Conservation (phyloP, 2,888 invertebrate genomes). For the Torymus aiolomorphi region DNA sequence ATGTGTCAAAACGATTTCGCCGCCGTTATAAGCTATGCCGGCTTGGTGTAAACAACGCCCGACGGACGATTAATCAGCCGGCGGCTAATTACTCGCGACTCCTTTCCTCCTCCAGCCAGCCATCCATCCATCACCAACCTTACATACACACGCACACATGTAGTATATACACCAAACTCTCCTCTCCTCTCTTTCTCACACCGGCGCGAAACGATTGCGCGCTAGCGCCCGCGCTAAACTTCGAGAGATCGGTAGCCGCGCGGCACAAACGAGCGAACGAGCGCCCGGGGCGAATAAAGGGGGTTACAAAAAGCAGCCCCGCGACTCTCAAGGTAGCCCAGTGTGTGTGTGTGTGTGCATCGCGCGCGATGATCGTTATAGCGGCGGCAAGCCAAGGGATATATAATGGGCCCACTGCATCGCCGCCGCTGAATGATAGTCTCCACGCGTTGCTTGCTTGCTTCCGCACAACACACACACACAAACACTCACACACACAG, state of each 20-base stretch:
- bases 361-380: constrained; percentile 63
- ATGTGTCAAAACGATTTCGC: too few relatives aligned
- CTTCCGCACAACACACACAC: constrained; percentile 53
- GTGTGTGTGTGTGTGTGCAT: constrained; percentile 28
- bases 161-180: too few relatives aligned
- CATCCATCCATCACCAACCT: too few relatives aligned
- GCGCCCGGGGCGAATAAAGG: constrained; percentile 16
- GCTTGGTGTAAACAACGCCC: too few relatives aligned
- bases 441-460: constrained; percentile 51
- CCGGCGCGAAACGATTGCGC: not conserved
- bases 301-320: not conserved
- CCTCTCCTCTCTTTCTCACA: too few relatives aligned
- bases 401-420: constrained; percentile 64
- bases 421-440: constrained; percentile 66
- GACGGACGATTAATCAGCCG: not conserved
- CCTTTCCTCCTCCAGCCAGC: not conserved
- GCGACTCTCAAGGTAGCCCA: too few relatives aligned
- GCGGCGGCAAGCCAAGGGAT: constrained; percentile 58
- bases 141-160: too few relatives aligned
- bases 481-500: too few relatives aligned
- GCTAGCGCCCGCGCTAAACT: not conserved
- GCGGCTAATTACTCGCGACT: not conserved
- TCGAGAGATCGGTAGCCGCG: not conserved
- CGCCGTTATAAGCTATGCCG: too few relatives aligned
- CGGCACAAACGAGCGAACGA: constrained; percentile 25